A percentile compares a stretch with the other conserved stretches of the same genome.
Conservation (phyloP, 2,113 vertebrate genomes). For the Clarias magur region DNA sequence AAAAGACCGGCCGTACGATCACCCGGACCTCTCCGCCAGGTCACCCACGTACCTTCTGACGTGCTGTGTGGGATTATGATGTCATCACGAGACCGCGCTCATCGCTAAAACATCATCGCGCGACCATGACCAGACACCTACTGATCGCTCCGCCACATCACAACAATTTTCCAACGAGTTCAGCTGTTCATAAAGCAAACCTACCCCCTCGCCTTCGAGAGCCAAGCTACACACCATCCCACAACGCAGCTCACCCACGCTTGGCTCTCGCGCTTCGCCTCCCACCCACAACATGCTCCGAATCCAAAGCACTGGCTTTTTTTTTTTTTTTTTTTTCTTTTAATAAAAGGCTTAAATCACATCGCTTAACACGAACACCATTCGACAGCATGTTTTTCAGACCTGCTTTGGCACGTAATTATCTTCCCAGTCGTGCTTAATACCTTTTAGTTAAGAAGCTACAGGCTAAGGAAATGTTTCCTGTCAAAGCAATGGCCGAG, state of each 20-base stretch:
- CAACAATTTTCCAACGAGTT: not conserved
- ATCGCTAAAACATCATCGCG: not conserved
- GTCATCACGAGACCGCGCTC: not conserved
- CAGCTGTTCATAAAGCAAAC: slow-evolving; percentile 6
- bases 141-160: not conserved
- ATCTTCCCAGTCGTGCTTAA: not conserved
- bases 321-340: not conserved
- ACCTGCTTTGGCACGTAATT: not conserved
- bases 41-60: slow-evolving; percentile 14
- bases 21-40: slow-evolving; percentile 36
- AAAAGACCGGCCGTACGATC: not conserved
- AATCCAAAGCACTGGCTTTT: not conserved
- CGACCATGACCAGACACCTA: not conserved
- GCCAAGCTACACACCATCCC: slow-evolving; percentile 27
- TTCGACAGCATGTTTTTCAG: not conserved
- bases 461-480: not conserved
- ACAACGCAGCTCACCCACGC: slow-evolving; percentile 25
- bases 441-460: not conserved
- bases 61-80: slow-evolving; percentile 14
- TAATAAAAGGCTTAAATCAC: slow-evolving; percentile 29
- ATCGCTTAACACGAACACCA: not conserved
- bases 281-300: slow-evolving; percentile 18
- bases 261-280: slow-evolving; percentile 13
- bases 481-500: not conserved
- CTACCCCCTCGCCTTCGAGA: not conserved